Evolutionary conservation across 2,888 invertebrate genomes (phyloP), one percentile per base, ranked within the genome.

Genomic region (Drosophila pegasa): DNA sequence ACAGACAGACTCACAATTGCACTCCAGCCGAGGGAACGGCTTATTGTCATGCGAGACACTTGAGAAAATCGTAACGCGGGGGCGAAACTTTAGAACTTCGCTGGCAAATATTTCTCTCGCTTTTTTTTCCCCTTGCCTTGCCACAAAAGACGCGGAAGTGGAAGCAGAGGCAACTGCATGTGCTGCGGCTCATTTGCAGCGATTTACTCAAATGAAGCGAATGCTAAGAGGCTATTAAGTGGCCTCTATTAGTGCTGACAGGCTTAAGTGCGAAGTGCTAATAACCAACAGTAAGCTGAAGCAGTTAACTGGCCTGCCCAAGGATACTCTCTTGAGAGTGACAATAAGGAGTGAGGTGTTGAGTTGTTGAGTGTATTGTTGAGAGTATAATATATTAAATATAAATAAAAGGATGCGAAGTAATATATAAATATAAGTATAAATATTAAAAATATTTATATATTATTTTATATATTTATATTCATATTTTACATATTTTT

Each of bases 31-130:
- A 38, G 47, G 48, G 14, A 56, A 43, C 45, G 52, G 63, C 69
- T 64, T 73, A 79, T 75, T 85, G 90, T 82, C 87, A 90, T 76
- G 79, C 67, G 89, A 91, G 87, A 88, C 81, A 86, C 85, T 88
- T 90, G 84, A 88, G 91, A 89, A 89, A 84, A 70, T 67, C 40
- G 43, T 47, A 59, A 52, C 16, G 74, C 72, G 71, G 74, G 74
- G 54, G 65, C 74, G 74, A 55, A 74, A 74, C 74, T 71, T 71
- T 54, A 71, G 71, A 74, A 43, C 37, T 51, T 37, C 20, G 31
- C 9, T 56, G 47, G 51, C 65, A 47, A 55, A 59, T 57, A 50
- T 29, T 20, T 20, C 27, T 25, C 5, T 25, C 5, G 3, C 5
- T 25, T 20, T 8, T 3, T 10, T 31, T 31, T 20, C 20, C 6